Base-by-base conservation (phyloP, 1,140 invertebrate species). In the Pseudomyrmex cubaensis region DNA sequence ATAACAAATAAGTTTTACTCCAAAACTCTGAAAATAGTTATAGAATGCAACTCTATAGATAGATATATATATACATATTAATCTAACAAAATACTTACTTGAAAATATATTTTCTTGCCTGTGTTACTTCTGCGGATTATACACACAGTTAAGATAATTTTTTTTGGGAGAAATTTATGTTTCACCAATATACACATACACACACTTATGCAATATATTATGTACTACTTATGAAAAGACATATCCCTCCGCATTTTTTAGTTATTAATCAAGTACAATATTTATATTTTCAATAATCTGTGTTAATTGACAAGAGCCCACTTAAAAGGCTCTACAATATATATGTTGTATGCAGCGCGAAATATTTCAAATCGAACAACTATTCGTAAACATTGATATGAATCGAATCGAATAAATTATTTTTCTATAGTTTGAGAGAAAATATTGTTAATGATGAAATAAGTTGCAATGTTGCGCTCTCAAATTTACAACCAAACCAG, bases 261-360 rank as follows among this genome's bases (percentile, higher is more conserved):
- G 3, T 80, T 70, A 10, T 80, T 59, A 61, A 35, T 61, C 5
- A 35, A 59, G 5, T 59, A 57, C 1, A 63, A 52, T 76, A 70
- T 59, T 78, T 70, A 57, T 59, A 78, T 70, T 78, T 78, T 70
- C 2, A 56, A 15, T 69, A 57, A 69, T 70, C 59, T 48, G 8
- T 20, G n/a, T 35, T 9, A 50, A n/a, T 48, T 64, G 15, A 35
- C 8, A 1, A 66, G 10, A 13, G 10, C 4, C 46, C 7, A n/a
- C 2, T 3, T 46, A 1, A 10, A 4, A 2, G 3, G 22, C 46
- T 52, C 20, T 15, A 22, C 8, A 25, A 2, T 72, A 22, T 61
- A 2, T 61, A 1, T 44, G 22, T 48, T 3, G 7, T 25, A 22
- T 9, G n/a, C 10, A 76, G 5, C 22, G n/a, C 10, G 5, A 48